Evolutionary conservation across 2,113 vertebrate genomes (phyloP).

Genomic region (Miniopterus natalensis): DNA sequence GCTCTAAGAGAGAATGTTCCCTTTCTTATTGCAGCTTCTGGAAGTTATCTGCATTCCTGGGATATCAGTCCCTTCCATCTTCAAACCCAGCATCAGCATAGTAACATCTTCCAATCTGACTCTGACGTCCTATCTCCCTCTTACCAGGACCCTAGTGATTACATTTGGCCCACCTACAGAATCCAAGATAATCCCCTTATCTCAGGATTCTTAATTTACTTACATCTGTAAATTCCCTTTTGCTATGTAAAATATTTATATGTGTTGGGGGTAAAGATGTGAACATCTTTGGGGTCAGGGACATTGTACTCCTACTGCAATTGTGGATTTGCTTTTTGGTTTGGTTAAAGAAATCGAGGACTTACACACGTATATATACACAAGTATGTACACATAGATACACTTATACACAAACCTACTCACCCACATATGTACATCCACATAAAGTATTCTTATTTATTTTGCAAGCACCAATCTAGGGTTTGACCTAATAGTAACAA

Average conservation of each 20-base stretch:
- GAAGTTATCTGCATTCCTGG: background rate
- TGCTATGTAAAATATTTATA: background rate
- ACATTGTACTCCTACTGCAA: background rate
- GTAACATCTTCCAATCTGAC: background rate
- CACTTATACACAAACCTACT: background rate
- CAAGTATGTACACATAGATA: background rate
- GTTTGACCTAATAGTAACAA: background rate
- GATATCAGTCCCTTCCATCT: background rate
- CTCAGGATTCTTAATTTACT: background rate
- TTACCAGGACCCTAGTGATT: background rate
- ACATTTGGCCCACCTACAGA: background rate
- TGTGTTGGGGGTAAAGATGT: background rate
- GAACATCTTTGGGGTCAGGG: background rate
- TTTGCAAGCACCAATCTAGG: background rate
- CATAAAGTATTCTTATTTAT: background rate
- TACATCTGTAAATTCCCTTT: background rate
- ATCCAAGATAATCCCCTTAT: background rate
- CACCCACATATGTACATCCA: background rate
- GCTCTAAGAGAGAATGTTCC: background rate
- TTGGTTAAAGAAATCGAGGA: background rate
- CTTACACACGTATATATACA: background rate
- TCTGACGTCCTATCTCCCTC: background rate
- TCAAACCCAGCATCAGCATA: background rate
- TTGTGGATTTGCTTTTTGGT: background rate
- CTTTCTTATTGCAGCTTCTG: background rate